Evolutionary conservation across 23 tunicate species (phyloP), one percentile per base, ranked within the genome.

Genomic region (Ascidia mentula): DNA sequence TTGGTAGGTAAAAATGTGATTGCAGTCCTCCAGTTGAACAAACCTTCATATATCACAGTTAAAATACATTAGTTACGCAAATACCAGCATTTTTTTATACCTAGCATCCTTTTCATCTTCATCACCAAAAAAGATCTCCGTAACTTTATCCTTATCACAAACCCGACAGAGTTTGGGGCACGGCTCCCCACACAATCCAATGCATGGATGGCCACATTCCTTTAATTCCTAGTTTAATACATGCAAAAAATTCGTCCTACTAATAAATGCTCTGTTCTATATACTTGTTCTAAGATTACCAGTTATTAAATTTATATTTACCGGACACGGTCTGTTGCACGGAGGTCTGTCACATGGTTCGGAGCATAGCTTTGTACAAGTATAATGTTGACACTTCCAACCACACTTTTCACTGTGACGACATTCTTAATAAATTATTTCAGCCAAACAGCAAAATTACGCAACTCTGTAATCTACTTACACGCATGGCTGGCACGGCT

Each of bases 111-210:
- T 30, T 39, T 91, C 97, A 71, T 91, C 97, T 86, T 91, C 97
- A 77, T 86, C 97, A 15, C 97, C 97, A 59, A 91, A 91, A 59
- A 91, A 91, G 28, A 86, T 86, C 60, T 86, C 97, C 0, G 85
- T 87, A 0, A 91, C 97, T 69, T 86, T 77, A 1, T 81, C 84
- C 40, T 91, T 78, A 72, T 91, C 84, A 59, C 97, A 91, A 72
- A 85, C 60, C 34, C 97, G 81, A 38, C 97, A 91, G 37, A 81
- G 72, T 40, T 40, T 91, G 34, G 97, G 97, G 72, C 97, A 91
- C 22, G 90, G 90, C 69, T 91, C 97, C 1, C 97, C 97, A 77
- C 97, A 91, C 2, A 91, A 60, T 6, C 97, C 97, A 77, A 91
- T 91, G 72, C 97, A 91, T 20, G 59, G 84, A 65, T 91, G 97